These are phyloP conservation scores for Drosophila testacea DNA, from an alignment of 2,888 invertebrate genomes.

Conservation along the genomic window DNA sequence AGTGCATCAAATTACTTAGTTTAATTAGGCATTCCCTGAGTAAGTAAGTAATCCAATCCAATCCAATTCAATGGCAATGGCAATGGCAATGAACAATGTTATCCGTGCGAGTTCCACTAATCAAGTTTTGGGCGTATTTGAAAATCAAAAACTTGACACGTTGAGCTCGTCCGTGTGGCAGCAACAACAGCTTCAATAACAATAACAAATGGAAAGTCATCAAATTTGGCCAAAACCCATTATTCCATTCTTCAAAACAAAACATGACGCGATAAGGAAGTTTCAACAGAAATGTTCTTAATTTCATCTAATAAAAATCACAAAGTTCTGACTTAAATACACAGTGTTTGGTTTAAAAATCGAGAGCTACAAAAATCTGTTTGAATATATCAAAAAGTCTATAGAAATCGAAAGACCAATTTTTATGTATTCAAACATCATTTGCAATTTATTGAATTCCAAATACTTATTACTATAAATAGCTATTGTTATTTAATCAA, in stretches of 20 bases:
- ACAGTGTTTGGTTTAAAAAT: not conserved
- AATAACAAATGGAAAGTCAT: not conserved
- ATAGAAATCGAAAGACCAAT: no score
- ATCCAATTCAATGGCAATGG: not conserved
- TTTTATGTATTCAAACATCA: no score
- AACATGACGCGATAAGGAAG: not conserved
- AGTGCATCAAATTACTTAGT: not conserved
- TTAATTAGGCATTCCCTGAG: not conserved
- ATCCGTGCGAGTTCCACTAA: slow-evolving; percentile 71
- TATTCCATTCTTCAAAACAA: not conserved
- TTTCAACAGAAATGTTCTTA: not conserved
- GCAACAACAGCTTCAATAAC: slow-evolving; percentile 12
- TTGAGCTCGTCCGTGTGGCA: slow-evolving; percentile 69
- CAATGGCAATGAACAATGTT: slow-evolving; percentile 19
- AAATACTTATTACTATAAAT: no score
- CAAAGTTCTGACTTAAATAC: no score
- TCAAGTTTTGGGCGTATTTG: slow-evolving; percentile 71
- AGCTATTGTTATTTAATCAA: no score
- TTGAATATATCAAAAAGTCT: not conserved
- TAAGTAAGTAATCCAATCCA: slow-evolving; percentile 29
- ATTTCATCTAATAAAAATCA: not conserved
- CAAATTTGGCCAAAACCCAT: not conserved
- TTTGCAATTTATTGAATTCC: no score
- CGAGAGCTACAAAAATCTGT: no score
- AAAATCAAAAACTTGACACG: slow-evolving; percentile 74